Evolutionary conservation across 2,888 invertebrate genomes (phyloP).

Genomic region (Mythimna lalbum): DNA sequence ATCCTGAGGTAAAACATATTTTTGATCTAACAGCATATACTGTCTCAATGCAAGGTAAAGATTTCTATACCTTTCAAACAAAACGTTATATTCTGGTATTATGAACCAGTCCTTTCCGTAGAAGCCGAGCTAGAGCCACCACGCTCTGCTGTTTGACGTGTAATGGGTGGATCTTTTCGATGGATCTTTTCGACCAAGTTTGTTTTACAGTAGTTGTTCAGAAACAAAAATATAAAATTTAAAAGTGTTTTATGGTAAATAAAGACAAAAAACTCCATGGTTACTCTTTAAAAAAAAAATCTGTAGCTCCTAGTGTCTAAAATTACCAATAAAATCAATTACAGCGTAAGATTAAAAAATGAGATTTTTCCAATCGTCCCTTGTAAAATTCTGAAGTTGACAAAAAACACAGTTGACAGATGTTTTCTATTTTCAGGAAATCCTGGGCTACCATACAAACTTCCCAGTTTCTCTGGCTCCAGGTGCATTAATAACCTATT

Average conservation of each 20-base stretch:
- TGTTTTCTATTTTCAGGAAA: slow-evolving; percentile 29
- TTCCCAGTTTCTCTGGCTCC: slow-evolving; percentile 24
- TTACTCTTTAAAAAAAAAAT: neutral
- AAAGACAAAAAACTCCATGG: neutral
- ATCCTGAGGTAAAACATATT: slow-evolving; percentile 37
- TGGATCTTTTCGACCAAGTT: too few relatives aligned
- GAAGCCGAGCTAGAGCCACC: too few relatives aligned
- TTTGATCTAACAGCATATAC: too few relatives aligned
- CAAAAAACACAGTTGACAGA: neutral
- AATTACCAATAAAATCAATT: neutral
- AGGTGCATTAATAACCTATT: slow-evolving; percentile 17
- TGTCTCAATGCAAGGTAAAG: too few relatives aligned
- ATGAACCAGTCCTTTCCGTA: too few relatives aligned
- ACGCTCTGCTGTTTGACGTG: too few relatives aligned
- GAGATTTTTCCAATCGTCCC: neutral
- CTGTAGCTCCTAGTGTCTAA: neutral
- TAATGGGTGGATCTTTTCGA: too few relatives aligned
- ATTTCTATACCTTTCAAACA: too few relatives aligned
- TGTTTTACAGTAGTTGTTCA: too few relatives aligned
- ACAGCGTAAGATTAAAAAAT: neutral
- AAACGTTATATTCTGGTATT: too few relatives aligned
- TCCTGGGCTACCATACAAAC: slow-evolving; percentile 58
- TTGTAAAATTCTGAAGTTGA: neutral
- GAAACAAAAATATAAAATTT: too few relatives aligned
- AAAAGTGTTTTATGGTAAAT: too few relatives aligned